These are phyloP conservation scores for Melanocharis versteri DNA, from an alignment of 2,113 vertebrate genomes.

Conservation along the genomic window DNA sequence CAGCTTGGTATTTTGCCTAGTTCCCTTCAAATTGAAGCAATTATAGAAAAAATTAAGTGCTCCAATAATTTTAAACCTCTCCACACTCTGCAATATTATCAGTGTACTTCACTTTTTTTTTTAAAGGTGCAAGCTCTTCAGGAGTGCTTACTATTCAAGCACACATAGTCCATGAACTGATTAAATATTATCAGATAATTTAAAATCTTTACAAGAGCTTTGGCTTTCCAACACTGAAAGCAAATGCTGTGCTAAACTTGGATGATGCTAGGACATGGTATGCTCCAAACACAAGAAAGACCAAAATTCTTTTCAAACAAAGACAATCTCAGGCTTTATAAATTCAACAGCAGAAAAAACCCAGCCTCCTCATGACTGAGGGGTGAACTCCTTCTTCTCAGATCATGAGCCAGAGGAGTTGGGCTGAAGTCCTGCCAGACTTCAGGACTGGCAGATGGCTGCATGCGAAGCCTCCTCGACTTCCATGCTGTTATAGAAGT, in stretches of 20 bases:
- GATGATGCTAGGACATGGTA: background rate
- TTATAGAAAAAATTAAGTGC: slow-evolving; percentile 64
- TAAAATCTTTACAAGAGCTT: slow-evolving; percentile 4
- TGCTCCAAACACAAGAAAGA: background rate
- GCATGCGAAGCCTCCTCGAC: background rate
- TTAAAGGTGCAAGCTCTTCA: slow-evolving; percentile 58
- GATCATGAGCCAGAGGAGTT: background rate
- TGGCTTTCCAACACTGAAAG: background rate
- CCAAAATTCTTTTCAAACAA: background rate
- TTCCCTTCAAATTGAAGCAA: slow-evolving; percentile 61
- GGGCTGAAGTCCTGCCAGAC: background rate
- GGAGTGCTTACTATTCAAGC: slow-evolving; percentile 41
- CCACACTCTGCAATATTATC: slow-evolving; percentile 20
- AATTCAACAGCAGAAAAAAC: background rate
- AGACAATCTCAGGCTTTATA: background rate
- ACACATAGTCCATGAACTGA: background rate
- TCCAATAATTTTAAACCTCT: slow-evolving; percentile 63
- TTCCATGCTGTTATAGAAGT: background rate
- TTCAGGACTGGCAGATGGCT: background rate
- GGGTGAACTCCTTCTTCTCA: background rate
- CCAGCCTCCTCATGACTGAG: background rate
- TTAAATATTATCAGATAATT: slow-evolving; percentile 41
- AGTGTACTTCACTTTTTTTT: slow-evolving; percentile 24
- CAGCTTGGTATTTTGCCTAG: slow-evolving; percentile 67
- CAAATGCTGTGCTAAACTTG: background rate